Evolutionary conservation across 1,140 invertebrate genomes (phyloP), one percentile per base, ranked within the genome.

Genomic region (Lasioglossum albipes): DNA sequence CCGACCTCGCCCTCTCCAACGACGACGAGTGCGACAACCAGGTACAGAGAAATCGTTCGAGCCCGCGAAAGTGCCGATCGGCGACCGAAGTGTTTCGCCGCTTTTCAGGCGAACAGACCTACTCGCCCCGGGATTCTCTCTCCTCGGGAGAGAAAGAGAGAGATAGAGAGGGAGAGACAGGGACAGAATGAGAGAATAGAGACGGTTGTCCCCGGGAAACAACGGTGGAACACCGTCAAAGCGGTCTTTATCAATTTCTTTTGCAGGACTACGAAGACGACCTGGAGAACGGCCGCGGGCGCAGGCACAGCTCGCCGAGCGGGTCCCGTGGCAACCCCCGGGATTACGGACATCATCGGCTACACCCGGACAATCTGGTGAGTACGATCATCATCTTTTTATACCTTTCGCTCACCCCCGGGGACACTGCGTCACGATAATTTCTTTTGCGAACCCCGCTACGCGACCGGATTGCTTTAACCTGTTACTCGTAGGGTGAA

Each of bases 1-100:
- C 93, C 84, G 93, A 94, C 88, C 93, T 94, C 88, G 92, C 92
- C 84, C 92, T 94, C 89, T 93, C 93, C 90, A 94, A 93, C 85
- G 93, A 94, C 90, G 93, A 94, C 91, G 91, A 93, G 91, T 92
- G 89, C 88, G 90, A 93, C 85, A 91, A 92, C 91, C 91, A 94
- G 94, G 93, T 94, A 94, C 85, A 92, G 64, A 75, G 7, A 75
- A 61, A 54, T 79, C 62, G 70, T 79, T 79, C 70, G 57, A n/a
- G 57, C 20, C 6, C 57, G n/a, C 7, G 57, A n/a, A 20, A n/a
- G 20, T 16, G 20, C 52, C 52, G 52, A 59, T 59, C 4, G 20
- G 20, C 6, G 4, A 20, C 20, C n/a, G 52, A 57, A 0, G 20
- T 36, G 36, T 18, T 59, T 20, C 52, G 52, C 18, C 52, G 49